Conservation (phyloP, 2,113 vertebrate genomes). For the Cyanistes caeruleus region DNA sequence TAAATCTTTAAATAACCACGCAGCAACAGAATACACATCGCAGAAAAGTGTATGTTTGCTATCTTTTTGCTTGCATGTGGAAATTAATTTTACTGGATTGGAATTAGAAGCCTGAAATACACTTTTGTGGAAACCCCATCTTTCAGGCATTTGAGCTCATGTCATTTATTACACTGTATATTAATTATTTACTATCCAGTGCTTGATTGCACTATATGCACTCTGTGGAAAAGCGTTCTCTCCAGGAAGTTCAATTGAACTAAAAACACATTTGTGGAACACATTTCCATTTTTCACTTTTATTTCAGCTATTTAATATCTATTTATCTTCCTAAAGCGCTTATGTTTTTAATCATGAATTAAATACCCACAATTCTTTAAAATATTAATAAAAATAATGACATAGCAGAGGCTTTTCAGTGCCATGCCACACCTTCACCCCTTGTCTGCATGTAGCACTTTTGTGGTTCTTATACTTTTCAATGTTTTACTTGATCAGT, state of each 20-base stretch:
- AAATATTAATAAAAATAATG: not conserved
- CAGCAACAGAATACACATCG: not conserved
- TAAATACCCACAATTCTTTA: not conserved
- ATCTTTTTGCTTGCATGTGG: not conserved
- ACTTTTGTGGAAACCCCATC: not conserved
- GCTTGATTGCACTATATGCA: not conserved
- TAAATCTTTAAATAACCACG: not conserved
- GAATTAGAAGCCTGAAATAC: not conserved
- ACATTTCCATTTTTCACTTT: not conserved
- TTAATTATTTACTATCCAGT: not conserved
- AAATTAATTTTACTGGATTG: not conserved
- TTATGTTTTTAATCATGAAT: rapidly evolving
- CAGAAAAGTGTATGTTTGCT: not conserved
- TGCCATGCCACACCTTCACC: not conserved
- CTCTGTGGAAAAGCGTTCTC: not conserved
- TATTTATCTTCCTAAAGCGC: not conserved
- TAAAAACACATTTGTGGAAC: not conserved
- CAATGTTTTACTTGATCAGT: not conserved
- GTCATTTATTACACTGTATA: not conserved
- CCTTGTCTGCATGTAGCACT: no score
- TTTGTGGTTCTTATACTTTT: not conserved
- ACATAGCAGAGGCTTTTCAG: not conserved
- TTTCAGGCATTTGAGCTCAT: not conserved
- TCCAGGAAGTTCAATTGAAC: not conserved
- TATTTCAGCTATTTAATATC: not conserved